phyloP scores from a whole-genome alignment of 2,888 invertebrate genomes.

The Hirudinaria manillensis region DNA sequence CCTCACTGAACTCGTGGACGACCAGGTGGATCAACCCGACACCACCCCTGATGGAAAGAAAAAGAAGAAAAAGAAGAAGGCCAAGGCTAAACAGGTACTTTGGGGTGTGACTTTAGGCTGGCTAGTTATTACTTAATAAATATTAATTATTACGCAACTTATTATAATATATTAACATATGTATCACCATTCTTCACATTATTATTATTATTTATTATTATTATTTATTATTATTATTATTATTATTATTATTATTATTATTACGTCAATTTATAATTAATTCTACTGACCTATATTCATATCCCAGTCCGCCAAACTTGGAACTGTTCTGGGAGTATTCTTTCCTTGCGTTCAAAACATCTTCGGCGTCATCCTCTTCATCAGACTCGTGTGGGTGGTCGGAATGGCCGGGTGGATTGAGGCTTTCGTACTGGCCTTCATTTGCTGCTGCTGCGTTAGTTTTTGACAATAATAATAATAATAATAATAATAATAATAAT shows the following conservation, averaged over 20 bases:
- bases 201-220: neutral
- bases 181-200: neutral
- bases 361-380: constrained; percentile 97
- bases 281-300: neutral
- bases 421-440: constrained; percentile 83
- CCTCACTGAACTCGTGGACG: constrained; percentile 32
- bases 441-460: constrained; percentile 90
- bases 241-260: neutral
- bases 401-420: constrained; percentile 92
- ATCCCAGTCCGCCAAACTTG: constrained; percentile 65
- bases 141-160: neutral
- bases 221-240: neutral
- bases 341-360: constrained; percentile 99
- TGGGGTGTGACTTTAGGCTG: neutral
- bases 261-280: neutral
- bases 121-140: neutral
- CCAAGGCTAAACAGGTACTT: constrained; percentile 52
- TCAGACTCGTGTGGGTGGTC: constrained; percentile 97
- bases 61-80: constrained; percentile 34
- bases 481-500: neutral
- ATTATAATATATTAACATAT: neutral
- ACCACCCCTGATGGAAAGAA: constrained; percentile 29
- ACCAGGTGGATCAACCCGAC: neutral
- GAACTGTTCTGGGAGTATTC: constrained; percentile 93
- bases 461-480: neutral